phyloP scores from a whole-genome alignment of 2,888 invertebrate species.

The Xylocampa areola region DNA sequence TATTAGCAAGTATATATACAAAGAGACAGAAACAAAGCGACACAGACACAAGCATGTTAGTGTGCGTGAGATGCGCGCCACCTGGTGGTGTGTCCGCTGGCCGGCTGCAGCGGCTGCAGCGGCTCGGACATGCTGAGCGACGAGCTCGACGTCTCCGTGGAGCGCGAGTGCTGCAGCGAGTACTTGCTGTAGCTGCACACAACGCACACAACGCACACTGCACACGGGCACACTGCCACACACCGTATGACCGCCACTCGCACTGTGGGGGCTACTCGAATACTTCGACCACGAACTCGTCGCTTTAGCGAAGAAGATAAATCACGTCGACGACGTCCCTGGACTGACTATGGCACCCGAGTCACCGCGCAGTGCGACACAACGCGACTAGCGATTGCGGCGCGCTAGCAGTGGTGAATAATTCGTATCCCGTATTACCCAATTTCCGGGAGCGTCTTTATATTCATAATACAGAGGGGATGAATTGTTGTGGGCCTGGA shows the following conservation, averaged over 20 bases:
- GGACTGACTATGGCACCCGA: no score
- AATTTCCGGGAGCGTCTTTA: no score
- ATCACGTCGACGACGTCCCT: no score
- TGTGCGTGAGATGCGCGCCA: conserved; percentile 28
- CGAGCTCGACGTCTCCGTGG: conserved; percentile 79
- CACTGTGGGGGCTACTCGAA: conserved; percentile 16
- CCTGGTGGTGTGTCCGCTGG: conserved; percentile 72
- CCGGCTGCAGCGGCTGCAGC: conserved; percentile 70
- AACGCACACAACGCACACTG: conserved; percentile 10
- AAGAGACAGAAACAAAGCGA: background rate
- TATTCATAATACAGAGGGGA: no score
- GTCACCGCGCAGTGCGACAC: no score
- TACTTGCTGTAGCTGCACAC: conserved; percentile 81
- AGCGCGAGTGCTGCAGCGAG: conserved; percentile 87
- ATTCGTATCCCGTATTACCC: no score
- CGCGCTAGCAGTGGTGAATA: no score
- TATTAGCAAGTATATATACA: no score
- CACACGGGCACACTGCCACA: conserved; percentile 2
- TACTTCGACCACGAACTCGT: no score
- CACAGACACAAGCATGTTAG: background rate
- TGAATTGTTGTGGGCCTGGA: no score
- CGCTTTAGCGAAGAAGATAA: no score
- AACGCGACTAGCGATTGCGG: no score
- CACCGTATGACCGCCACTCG: background rate
- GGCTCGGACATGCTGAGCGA: conserved; percentile 75